Conservation (phyloP, 2,888 invertebrate genomes). For the Chironomus tentans region DNA sequence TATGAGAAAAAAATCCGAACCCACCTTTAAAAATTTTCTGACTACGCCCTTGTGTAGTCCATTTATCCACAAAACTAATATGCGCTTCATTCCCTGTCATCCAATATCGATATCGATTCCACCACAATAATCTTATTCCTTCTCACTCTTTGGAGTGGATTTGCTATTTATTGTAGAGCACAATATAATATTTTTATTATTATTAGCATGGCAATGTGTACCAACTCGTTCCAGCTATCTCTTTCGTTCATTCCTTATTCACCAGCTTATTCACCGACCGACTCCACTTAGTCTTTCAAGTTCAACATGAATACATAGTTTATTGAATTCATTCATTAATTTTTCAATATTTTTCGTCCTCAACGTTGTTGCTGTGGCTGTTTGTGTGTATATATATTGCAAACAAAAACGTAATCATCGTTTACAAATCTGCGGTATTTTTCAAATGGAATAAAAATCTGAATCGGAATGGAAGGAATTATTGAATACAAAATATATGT, state of each 20-base stretch:
- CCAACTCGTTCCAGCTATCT: not conserved
- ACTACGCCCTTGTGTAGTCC: too few relatives aligned
- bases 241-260: not conserved
- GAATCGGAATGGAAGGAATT: not conserved
- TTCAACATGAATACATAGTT: not conserved
- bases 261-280: not conserved
- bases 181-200: not conserved
- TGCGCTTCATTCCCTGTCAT: not conserved
- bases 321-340: constrained; percentile 23
- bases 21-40: too few relatives aligned
- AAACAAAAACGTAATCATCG: constrained; percentile 4
- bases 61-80: too few relatives aligned
- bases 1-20: too few relatives aligned
- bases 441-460: constrained; percentile 9
- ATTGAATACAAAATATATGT: not conserved
- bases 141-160: too few relatives aligned
- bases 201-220: not conserved
- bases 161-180: constrained; percentile 8
- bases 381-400: too few relatives aligned
- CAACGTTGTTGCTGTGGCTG: not conserved
- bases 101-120: not conserved
- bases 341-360: not conserved
- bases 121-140: too few relatives aligned
- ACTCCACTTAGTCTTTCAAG: constrained; percentile 4
- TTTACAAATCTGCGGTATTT: constrained; percentile 17